phyloP scores from a whole-genome alignment of 1,140 invertebrate genomes.

The Calliphora vicina region DNA sequence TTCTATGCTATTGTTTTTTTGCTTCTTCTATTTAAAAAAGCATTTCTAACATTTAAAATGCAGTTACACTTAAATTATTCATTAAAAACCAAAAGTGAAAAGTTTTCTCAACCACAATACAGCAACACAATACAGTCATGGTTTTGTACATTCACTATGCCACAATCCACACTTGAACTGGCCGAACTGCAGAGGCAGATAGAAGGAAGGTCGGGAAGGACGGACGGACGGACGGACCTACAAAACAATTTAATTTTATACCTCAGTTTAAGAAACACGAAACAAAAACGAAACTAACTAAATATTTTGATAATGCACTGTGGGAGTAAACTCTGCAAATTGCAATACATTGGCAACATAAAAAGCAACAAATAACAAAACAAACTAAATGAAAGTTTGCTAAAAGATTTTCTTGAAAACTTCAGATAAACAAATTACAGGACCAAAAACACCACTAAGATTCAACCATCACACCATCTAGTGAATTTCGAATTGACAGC shows the following conservation, averaged over 20 bases:
- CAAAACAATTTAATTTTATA: background rate
- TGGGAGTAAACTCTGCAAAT: constrained; percentile 21
- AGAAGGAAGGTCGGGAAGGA: too few relatives aligned
- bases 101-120: constrained; percentile 22
- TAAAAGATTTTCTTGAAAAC: constrained; percentile 19
- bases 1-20: background rate
- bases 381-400: constrained; percentile 15
- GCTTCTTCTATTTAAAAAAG: background rate
- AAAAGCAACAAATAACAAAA: background rate
- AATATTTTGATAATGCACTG: constrained; percentile 26
- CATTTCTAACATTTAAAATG: constrained; percentile 29
- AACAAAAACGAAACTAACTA: background rate
- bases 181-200: background rate
- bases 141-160: background rate
- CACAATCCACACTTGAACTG: background rate
- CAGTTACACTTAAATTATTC: constrained; percentile 36
- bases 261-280: background rate
- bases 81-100: constrained; percentile 41
- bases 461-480: too few relatives aligned
- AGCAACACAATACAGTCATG: background rate
- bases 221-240: background rate
- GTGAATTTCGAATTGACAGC: too few relatives aligned
- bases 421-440: background rate
- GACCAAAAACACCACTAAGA: background rate
- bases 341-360: constrained; percentile 5